Conservation (phyloP, 2,888 invertebrate species). For the Amblyjoppa fuscipennis region DNA sequence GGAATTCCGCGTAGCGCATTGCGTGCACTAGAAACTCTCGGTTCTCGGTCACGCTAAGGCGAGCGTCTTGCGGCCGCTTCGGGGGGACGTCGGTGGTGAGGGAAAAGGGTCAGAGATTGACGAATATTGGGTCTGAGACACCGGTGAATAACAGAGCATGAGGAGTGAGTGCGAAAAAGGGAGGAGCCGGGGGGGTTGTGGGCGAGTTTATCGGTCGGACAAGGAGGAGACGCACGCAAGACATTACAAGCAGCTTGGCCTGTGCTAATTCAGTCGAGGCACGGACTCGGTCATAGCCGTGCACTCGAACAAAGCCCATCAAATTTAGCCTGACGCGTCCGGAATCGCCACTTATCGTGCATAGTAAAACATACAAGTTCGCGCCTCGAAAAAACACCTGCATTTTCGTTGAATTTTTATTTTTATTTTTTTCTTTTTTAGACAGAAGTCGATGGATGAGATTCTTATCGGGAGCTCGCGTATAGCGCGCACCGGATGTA, state of each 20-base stretch:
- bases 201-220: slow-evolving; percentile 31
- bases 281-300: slow-evolving; percentile 71
- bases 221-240: slow-evolving; percentile 71
- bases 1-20: background rate
- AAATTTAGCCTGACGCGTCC: slow-evolving; percentile 41
- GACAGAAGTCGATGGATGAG: background rate
- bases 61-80: background rate
- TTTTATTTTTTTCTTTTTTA: background rate
- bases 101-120: background rate
- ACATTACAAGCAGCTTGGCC: slow-evolving; percentile 73
- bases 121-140: background rate
- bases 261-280: slow-evolving; percentile 81
- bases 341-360: background rate
- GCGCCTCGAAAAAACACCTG: background rate
- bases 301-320: slow-evolving; percentile 25
- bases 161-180: slow-evolving; percentile 21
- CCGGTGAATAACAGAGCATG: background rate
- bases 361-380: background rate
- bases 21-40: background rate
- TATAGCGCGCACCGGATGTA: slow-evolving; percentile 28
- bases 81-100: background rate
- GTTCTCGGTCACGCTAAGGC: background rate
- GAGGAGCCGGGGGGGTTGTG: slow-evolving; percentile 45
- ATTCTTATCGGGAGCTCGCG: background rate
- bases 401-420: background rate